phyloP scores from a whole-genome alignment of 1,140 invertebrate species.

The silkworm (Bombyx mori) region ASM3026992v2 NC_085114.1:15114001-15114500 shows the following conservation, averaged over 20 bases:
- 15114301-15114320: slow-evolving; percentile 54
- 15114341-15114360: slow-evolving; percentile 48
- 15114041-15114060: no score
- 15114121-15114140: slow-evolving; percentile 54
- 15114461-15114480: slow-evolving; percentile 53
- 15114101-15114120: slow-evolving; percentile 49
- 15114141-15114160: slow-evolving; percentile 53
- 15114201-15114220: slow-evolving; percentile 29
- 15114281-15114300: slow-evolving; percentile 48
- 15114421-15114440: slow-evolving; percentile 56
- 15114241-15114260: slow-evolving; percentile 45
- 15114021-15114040: no score
- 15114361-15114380: slow-evolving; percentile 41
- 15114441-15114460: slow-evolving; percentile 61
- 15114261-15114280: slow-evolving; percentile 57
- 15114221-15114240: slow-evolving; percentile 28
- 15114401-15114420: slow-evolving; percentile 44
- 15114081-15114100: slow-evolving; percentile 28
- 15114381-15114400: slow-evolving; percentile 55
- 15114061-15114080: neutral
- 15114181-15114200: slow-evolving; percentile 22
- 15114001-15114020: no score
- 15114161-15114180: slow-evolving; percentile 40
- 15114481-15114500: slow-evolving; percentile 14
- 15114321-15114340: slow-evolving; percentile 56